Evolutionary conservation across 2,113 vertebrate genomes (phyloP), one percentile per base, ranked within the genome.

Genomic region (Salvator merianae): DNA sequence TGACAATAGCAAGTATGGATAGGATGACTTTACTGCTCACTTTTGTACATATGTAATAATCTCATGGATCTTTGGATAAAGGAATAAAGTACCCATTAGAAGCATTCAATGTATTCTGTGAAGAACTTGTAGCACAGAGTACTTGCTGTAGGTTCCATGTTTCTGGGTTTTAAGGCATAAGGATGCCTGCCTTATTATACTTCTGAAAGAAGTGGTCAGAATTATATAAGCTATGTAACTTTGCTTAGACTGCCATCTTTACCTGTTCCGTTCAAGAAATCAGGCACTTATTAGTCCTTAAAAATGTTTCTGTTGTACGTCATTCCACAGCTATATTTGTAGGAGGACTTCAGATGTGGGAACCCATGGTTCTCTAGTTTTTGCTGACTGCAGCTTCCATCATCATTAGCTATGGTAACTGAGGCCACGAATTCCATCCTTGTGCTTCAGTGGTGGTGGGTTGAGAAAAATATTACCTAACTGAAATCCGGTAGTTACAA

Each of bases 231-330:
- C 34, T 78, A 16, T 70, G 12, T 69, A 50, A 77, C 32, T 66
- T 72, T 83, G 7, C 43, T 75, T 83, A 66, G 38, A 43, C 53
- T 78, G 30, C 38, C 66, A 78, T 38, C 36, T 84, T 70, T 55
- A 36, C 59, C 50, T 13, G 50, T 36, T 34, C 66, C 34, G 6
- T 70, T 65, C 65, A 62, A 62, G 43, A 55, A 12, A 20, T 50
- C 65, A 69, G 26, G 32, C 36, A 36, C 7, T 65, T 53, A 32
- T 14, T 53, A 50, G 50, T 20, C 55, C 32, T 62, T 22, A 59
- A 62, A 72, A 59, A 3, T 10, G 13, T 40, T 59, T 73, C 40
- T 20, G 72, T 20, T 38, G 43, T 2, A 1, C 78, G 53, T 5
- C 75, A 78, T 12, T 12, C n/a, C 63, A 47, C 10, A 68, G 72